phyloP scores from a whole-genome alignment of 1,140 invertebrate species.

The Zaprionus inermis region DNA sequence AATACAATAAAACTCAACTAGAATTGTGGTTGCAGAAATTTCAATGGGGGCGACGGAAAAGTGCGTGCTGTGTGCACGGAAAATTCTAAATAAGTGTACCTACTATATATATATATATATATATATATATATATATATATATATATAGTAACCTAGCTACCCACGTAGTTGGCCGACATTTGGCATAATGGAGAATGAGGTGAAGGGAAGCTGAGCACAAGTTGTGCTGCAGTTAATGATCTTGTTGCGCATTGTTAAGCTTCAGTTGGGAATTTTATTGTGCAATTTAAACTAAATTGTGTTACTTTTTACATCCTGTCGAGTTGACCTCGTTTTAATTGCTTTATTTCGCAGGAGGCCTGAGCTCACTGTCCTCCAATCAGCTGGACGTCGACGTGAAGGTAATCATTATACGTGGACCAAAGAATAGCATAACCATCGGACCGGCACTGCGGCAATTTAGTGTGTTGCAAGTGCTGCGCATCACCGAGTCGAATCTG shows the following conservation, averaged over 20 bases:
- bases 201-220: conserved; percentile 11
- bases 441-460: conserved; percentile 89
- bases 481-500: conserved; percentile 90
- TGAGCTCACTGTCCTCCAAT: conserved; percentile 86
- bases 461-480: conserved; percentile 89
- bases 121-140: neutral
- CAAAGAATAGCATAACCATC: conserved; percentile 89
- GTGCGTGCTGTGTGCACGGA: conserved; percentile 16
- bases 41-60: conserved; percentile 51
- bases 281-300: conserved; percentile 6
- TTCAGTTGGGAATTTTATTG: conserved; percentile 34
- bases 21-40: conserved; percentile 54
- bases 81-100: conserved; percentile 4
- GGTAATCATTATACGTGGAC: conserved; percentile 89
- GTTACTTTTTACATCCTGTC: conserved; percentile 37
- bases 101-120: too few relatives aligned
- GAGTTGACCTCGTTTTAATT: conserved; percentile 26
- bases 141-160: conserved; percentile 20
- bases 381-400: conserved; percentile 87
- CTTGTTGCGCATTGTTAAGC: conserved; percentile 46
- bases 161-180: conserved; percentile 44
- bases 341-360: conserved; percentile 85
- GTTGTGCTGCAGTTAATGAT: conserved; percentile 67
- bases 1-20: conserved; percentile 61
- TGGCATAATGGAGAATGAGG: conserved; percentile 34